phyloP scores from a whole-genome alignment of 2,113 vertebrate species.

The Nerophis lumbriciformis region DNA sequence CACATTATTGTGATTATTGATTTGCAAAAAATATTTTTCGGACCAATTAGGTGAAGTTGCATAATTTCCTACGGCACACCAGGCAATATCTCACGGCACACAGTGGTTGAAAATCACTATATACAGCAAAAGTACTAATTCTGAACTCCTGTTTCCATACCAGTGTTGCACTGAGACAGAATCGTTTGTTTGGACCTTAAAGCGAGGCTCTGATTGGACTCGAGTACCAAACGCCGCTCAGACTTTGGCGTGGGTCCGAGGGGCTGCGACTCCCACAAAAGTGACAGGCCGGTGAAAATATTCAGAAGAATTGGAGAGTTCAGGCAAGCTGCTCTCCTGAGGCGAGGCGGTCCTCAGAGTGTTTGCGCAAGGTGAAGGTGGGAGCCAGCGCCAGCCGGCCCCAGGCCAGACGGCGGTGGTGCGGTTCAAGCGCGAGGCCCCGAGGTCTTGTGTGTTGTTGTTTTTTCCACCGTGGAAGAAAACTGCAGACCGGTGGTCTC shows the following conservation, averaged over 20 bases:
- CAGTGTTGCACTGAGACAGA: too few relatives aligned
- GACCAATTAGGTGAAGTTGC: too few relatives aligned
- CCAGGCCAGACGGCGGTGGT: conserved; percentile 62
- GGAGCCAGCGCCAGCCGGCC: conserved; percentile 58
- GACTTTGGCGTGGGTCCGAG: conserved; percentile 32
- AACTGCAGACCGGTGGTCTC: conserved; percentile 12
- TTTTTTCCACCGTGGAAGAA: conserved; percentile 66
- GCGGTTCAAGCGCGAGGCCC: conserved; percentile 48
- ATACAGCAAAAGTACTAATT: too few relatives aligned
- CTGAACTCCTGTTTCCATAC: too few relatives aligned
- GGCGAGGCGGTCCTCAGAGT: conserved; percentile 51
- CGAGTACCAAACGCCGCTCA: not conserved
- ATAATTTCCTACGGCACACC: too few relatives aligned
- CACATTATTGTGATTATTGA: too few relatives aligned
- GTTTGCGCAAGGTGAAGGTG: conserved; percentile 69
- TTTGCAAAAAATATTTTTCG: too few relatives aligned
- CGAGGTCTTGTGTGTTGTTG: conserved; percentile 64
- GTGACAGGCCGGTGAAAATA: conserved; percentile 51
- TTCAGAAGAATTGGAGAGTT: conserved; percentile 25
- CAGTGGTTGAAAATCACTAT: too few relatives aligned
- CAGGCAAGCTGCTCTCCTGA: conserved; percentile 40
- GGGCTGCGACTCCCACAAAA: conserved; percentile 51
- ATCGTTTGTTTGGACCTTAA: too few relatives aligned
- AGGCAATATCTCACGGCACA: too few relatives aligned
- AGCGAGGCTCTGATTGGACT: too few relatives aligned